These are phyloP conservation scores for Drosophila parthenogenetica DNA, from an alignment of 2,888 invertebrate genomes.

Conservation along the genomic window DNA sequence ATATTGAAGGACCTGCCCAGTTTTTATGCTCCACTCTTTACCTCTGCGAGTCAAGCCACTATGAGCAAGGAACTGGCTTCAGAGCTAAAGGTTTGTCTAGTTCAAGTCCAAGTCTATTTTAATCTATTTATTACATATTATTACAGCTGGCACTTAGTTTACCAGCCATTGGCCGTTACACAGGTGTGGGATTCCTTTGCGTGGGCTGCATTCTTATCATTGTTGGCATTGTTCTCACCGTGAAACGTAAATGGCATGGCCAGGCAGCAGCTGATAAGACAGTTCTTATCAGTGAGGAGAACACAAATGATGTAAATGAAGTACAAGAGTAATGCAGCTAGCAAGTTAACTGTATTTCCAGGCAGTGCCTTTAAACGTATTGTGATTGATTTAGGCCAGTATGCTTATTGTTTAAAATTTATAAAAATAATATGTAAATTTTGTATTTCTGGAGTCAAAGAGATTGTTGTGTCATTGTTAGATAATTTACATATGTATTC, in stretches of 20 bases:
- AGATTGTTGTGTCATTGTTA: no score
- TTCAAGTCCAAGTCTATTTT: neutral
- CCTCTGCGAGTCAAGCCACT: conserved; percentile 66
- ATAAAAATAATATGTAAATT: neutral
- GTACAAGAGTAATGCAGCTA: neutral
- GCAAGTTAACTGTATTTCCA: no score
- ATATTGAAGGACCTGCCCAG: conserved; percentile 67
- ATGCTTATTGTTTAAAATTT: conserved; percentile 2
- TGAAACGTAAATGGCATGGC: conserved; percentile 74
- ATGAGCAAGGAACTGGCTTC: conserved; percentile 67
- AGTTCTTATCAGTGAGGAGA: conserved; percentile 19
- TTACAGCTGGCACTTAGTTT: conserved; percentile 73
- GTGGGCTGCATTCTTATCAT: conserved; percentile 68
- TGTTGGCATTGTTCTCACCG: conserved; percentile 65
- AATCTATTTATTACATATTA: conserved; percentile 6
- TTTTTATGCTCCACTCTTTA: conserved; percentile 81
- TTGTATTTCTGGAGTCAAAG: no score
- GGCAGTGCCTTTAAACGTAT: neutral
- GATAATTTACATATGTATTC: neutral
- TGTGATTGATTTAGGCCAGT: conserved; percentile 16
- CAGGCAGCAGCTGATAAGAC: conserved; percentile 56
- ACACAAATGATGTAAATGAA: neutral
- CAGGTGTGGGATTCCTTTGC: conserved; percentile 74
- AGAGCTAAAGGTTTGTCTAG: conserved; percentile 66
- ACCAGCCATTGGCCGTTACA: conserved; percentile 72